Base-by-base conservation (phyloP, 2,797 vertebrate species). In the Salarias fasciatus region DNA sequence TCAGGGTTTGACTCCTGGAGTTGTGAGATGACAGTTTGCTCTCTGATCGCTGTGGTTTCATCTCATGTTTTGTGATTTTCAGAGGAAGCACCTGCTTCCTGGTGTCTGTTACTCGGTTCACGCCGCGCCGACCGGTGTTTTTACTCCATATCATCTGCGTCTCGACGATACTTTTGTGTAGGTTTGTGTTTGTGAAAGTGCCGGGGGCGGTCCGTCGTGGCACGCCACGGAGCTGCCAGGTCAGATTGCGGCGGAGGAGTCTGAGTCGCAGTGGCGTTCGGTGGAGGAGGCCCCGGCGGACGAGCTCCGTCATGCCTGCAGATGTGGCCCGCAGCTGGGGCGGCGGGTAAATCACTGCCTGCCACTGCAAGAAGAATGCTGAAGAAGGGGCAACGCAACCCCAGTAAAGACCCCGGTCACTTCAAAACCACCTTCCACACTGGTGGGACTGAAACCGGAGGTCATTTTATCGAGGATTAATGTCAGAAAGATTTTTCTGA, bases 21-120 rank as follows among this genome's bases (percentile, higher is more conserved):
- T 83, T 83, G 82, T 67, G 80, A 83, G 81, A 88, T 87, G 86
- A 92, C 79, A 88, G 77, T 88, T 80, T 73, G 77, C 62, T 74
- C 76, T 86, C 74, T 80, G 80, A 84, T 84, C 61, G 7, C 50
- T 69, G 64, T 87, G 84, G 89, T 90, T 88, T 86, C 78, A 83
- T 85, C 64, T 64, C 66, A 62, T 79, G 85, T 77, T n/a, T 72
- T 65, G 70, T 49, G 42, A 82, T 68, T 48, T 37, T 18, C 18
- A 24, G 36, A 42, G 48, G 42, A 6, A 36, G 15, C n/a, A n/a
- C n/a, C n/a, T n/a, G n/a, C n/a, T 31, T 30, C 30, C 30, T 30
- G 6, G 6, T 35, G 9, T 18, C 54, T 42, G 5, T 44, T 64
- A 33, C 54, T 42, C 12, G 14, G 18, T 38, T n/a, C 24, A 11